A percentile compares a stretch with the other conserved stretches of the same genome.
These are phyloP conservation scores for Ia io DNA, from an alignment of 2,113 vertebrate species.

Conservation along the genomic window DNA sequence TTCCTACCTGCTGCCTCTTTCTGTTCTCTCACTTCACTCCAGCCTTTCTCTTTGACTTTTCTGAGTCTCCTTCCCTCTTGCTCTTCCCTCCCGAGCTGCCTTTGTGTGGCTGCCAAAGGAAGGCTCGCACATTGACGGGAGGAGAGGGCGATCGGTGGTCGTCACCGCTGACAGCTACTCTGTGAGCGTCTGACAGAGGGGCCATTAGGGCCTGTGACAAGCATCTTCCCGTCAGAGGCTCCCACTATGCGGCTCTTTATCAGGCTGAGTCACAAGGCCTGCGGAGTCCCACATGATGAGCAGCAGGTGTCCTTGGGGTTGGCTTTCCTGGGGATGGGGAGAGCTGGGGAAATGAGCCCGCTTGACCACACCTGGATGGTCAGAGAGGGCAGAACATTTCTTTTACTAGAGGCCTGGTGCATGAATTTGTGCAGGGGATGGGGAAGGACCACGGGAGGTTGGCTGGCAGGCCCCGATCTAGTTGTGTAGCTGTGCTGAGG, in stretches of 20 bases:
- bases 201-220: constrained; percentile 29
- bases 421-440: no score
- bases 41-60: not conserved
- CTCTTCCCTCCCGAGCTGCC: not conserved
- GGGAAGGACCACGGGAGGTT: no score
- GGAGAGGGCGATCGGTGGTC: constrained; percentile 11
- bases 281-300: rapidly evolving
- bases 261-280: not conserved
- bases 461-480: no score
- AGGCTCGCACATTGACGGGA: not conserved
- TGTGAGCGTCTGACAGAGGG: constrained; percentile 50
- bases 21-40: not conserved
- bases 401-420: not conserved
- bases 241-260: not conserved
- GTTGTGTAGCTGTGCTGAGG: no score
- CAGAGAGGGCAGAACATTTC: not conserved
- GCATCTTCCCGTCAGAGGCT: constrained; percentile 32
- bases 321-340: not conserved
- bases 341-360: not conserved
- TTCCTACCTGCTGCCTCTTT: not conserved
- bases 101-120: constrained; percentile 62
- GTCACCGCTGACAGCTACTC: not conserved
- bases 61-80: constrained; percentile 41
- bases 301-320: not conserved
- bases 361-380: not conserved